These are phyloP conservation scores for Plagiodera versicolora DNA, from an alignment of 2,888 invertebrate genomes.

Conservation along the genomic window DNA sequence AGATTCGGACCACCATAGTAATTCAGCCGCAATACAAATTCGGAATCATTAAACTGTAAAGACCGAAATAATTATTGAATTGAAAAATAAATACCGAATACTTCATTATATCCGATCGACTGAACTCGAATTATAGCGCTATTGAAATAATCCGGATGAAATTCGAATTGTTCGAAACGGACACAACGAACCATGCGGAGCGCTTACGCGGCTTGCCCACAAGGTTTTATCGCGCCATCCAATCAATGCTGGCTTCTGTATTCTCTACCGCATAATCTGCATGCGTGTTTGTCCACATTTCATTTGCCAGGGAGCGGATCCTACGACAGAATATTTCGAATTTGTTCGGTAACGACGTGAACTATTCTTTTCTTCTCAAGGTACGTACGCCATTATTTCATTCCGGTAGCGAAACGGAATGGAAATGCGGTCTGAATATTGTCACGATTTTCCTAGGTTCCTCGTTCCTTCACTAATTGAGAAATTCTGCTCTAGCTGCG, in stretches of 20 bases:
- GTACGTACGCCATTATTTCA: background rate
- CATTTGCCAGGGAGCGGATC: conserved; percentile 14
- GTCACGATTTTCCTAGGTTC: background rate
- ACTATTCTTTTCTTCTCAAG: background rate
- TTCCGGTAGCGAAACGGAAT: background rate
- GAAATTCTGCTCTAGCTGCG: too few species aligned
- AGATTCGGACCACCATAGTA: background rate
- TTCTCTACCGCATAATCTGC: conserved; percentile 31
- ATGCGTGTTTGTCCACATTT: conserved; percentile 31
- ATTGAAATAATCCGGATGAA: conserved; percentile 43
- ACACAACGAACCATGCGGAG: conserved; percentile 22
- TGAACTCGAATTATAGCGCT: conserved; percentile 38
- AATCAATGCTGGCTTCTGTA: conserved; percentile 31
- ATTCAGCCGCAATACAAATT: background rate
- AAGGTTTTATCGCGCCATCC: conserved; percentile 35
- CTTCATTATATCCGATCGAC: conserved; percentile 34
- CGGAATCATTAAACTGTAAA: background rate
- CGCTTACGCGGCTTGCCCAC: conserved; percentile 34
- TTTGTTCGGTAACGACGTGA: conserved; percentile 2
- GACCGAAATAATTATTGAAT: conserved; percentile 2
- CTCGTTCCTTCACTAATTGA: background rate
- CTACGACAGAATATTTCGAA: conserved; percentile 12
- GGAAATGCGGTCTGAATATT: background rate
- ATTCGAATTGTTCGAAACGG: conserved; percentile 37
- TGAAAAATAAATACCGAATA: conserved; percentile 27